Evolutionary conservation across 2,888 invertebrate species (phyloP), one percentile per base, ranked within the genome.

Genomic region (Coleophora flavipennella): DNA sequence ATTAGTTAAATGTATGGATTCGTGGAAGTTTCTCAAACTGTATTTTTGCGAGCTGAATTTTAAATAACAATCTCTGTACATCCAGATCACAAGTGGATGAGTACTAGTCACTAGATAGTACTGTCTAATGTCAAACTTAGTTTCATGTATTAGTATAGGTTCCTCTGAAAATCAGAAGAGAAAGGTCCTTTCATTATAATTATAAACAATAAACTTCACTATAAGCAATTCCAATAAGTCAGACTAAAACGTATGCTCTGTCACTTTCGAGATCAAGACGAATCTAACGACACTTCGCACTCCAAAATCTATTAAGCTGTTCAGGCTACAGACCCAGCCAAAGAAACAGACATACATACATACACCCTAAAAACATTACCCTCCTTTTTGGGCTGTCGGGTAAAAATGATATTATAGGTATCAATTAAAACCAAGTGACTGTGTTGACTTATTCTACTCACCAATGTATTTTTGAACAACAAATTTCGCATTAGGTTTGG

Each of bases 381-480:
- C n/a, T n/a, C n/a, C n/a, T n/a, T n/a, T n/a, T n/a, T n/a, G n/a
- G n/a, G n/a, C n/a, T n/a, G n/a, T n/a, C n/a, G n/a, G n/a, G n/a
- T n/a, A n/a, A n/a, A n/a, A n/a, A n/a, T n/a, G n/a, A n/a, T n/a
- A n/a, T n/a, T n/a, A n/a, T n/a, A n/a, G n/a, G n/a, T n/a, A n/a
- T n/a, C n/a, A n/a, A n/a, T n/a, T n/a, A n/a, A n/a, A n/a, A n/a
- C n/a, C n/a, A n/a, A n/a, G n/a, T n/a, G n/a, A n/a, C n/a, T n/a
- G n/a, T n/a, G 20, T 4, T 20, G 20, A 20, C 20, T 20, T 6
- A 20, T 20, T n/a, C n/a, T n/a, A 61, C 74, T 62, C 74, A 94
- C 94, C 95, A 49, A 96, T 94, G 62, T 96, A 96, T 79, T 96
- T 96, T 70, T 96, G 96, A 8, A 94, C 89, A 25, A 96, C 90